phyloP scores from a whole-genome alignment of 2,888 invertebrate species.

The Brachynemurus nebulosus region DNA sequence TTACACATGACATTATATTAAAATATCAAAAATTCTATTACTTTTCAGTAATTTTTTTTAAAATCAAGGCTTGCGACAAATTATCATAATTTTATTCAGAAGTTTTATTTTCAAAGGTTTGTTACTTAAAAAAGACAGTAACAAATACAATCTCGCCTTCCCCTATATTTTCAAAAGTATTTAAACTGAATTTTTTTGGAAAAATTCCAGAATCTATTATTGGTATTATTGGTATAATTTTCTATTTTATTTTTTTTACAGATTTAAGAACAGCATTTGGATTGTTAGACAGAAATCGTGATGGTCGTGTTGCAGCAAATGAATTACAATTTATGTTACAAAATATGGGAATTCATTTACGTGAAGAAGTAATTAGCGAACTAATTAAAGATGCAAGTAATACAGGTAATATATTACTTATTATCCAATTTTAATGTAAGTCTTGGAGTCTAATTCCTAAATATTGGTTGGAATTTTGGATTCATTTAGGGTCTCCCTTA shows the following conservation, averaged over 20 bases:
- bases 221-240: not conserved
- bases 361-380: slow-evolving; percentile 57
- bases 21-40: too few relatives aligned
- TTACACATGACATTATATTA: too few relatives aligned
- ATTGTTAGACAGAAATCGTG: slow-evolving; percentile 61
- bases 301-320: slow-evolving; percentile 59
- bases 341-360: slow-evolving; percentile 60
- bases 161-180: not conserved
- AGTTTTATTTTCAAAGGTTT: not conserved
- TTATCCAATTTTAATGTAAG: too few relatives aligned
- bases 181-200: not conserved
- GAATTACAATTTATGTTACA: slow-evolving; percentile 68
- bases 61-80: not conserved
- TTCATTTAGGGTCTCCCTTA: too few relatives aligned
- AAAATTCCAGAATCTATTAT: not conserved
- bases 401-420: too few relatives aligned
- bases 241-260: slow-evolving; percentile 29
- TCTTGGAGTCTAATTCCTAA: too few relatives aligned
- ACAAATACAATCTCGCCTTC: not conserved
- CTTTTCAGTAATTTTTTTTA: too few relatives aligned
- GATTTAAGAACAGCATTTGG: slow-evolving; percentile 67
- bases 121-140: not conserved
- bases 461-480: too few relatives aligned
- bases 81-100: not conserved
- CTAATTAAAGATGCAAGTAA: slow-evolving; percentile 62